Evolutionary conservation across 92 coral and sea anemone species (phyloP).

Genomic region (Isaurus tuberculatus): DNA sequence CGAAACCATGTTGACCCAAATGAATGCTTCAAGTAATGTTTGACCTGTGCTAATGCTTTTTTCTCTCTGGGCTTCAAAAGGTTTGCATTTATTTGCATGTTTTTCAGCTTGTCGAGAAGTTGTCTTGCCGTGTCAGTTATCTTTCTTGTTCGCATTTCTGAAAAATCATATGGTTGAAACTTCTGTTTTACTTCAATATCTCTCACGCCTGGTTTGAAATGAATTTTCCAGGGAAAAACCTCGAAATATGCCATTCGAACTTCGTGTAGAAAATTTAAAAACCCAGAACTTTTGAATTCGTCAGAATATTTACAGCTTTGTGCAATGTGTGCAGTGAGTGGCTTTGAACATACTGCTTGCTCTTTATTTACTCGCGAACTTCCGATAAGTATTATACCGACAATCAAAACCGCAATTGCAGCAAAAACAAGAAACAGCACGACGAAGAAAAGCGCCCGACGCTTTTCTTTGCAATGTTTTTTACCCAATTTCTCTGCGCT

Average conservation of each 20-base stretch:
- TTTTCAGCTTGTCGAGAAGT: slow-evolving; percentile 24
- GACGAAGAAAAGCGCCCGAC: slow-evolving; percentile 5
- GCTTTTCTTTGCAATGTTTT: slow-evolving; percentile 14
- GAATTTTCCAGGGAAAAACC: slow-evolving; percentile 33
- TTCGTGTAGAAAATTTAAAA: slow-evolving; percentile 22
- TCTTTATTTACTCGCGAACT: not conserved
- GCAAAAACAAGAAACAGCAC: slow-evolving; percentile 10
- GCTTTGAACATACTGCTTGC: not conserved
- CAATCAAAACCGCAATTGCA: slow-evolving; percentile 9
- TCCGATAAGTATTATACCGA: slow-evolving; percentile 29
- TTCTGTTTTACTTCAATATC: slow-evolving; percentile 18
- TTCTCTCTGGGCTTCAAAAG: slow-evolving; percentile 16
- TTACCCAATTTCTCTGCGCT: slow-evolving; percentile 38
- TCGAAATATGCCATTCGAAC: slow-evolving; percentile 32
- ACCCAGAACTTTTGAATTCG: slow-evolving; percentile 18
- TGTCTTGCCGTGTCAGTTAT: slow-evolving; percentile 19
- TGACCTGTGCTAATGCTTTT: slow-evolving; percentile 38
- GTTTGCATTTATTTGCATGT: slow-evolving; percentile 24
- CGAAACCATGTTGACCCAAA: slow-evolving; percentile 45
- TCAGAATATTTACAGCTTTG: slow-evolving; percentile 13
- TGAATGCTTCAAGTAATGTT: slow-evolving; percentile 31
- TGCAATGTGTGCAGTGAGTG: not conserved
- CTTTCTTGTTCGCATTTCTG: slow-evolving; percentile 23
- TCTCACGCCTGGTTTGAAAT: slow-evolving; percentile 3
- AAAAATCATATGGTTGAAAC: slow-evolving; percentile 29